phyloP scores from a whole-genome alignment of 2,888 invertebrate genomes.

The Magallana nippona region DNA sequence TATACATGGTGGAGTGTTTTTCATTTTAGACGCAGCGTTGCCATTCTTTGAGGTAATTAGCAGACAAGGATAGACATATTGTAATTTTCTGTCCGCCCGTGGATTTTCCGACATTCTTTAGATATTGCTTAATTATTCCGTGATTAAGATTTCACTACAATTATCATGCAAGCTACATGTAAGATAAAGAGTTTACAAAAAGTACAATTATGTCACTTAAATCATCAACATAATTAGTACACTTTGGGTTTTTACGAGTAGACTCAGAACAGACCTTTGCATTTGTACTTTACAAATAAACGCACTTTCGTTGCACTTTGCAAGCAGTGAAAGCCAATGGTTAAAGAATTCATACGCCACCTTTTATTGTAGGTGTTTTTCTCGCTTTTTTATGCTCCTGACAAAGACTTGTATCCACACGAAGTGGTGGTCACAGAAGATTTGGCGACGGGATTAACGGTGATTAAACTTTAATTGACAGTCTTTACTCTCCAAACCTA shows the following conservation, averaged over 20 bases:
- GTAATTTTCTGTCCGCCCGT: background rate
- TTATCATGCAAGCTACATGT: no score
- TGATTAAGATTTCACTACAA: background rate
- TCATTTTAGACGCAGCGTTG: conserved; percentile 76
- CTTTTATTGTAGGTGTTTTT: conserved; percentile 73
- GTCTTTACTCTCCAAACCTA: no score
- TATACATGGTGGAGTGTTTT: conserved; percentile 76
- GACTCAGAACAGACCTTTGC: no score
- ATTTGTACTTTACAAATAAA: no score
- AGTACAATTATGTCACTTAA: background rate
- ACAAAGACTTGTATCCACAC: conserved; percentile 74
- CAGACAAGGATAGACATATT: background rate
- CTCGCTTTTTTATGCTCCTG: conserved; percentile 74
- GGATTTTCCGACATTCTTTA: no score
- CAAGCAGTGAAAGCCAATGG: no score
- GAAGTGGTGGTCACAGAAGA: conserved; percentile 75
- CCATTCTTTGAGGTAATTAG: conserved; percentile 76
- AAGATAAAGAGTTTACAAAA: background rate
- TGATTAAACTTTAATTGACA: conserved; percentile 45
- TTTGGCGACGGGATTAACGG: conserved; percentile 72
- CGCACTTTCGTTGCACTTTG: no score
- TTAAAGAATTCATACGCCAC: background rate
- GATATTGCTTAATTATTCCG: no score
- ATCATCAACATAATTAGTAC: background rate
- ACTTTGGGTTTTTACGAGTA: background rate